phyloP scores from a whole-genome alignment of 2,797 vertebrate genomes.

The Chrosomus eos region DNA sequence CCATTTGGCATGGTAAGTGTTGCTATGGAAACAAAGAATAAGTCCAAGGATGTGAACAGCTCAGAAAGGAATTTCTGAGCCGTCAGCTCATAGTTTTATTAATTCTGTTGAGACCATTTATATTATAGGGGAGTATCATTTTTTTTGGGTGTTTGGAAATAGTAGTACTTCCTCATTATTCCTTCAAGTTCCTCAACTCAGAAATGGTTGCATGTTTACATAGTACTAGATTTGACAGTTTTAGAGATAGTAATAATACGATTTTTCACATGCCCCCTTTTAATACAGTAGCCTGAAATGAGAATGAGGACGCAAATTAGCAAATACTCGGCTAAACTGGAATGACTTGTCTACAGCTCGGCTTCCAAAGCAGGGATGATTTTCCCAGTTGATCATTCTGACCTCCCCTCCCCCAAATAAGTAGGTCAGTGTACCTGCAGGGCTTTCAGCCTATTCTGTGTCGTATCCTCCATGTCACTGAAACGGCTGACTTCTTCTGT shows the following conservation, averaged over 20 bases:
- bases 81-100: neutral
- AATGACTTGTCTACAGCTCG: neutral
- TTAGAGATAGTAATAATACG: neutral
- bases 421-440: conserved; percentile 79
- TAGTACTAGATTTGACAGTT: neutral
- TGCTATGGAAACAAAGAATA: conserved; percentile 9
- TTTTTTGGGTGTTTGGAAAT: neutral
- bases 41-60: neutral
- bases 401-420: neutral
- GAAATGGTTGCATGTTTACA: neutral
- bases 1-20: neutral
- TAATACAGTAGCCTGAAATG: neutral
- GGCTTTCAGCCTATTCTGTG: conserved; percentile 75
- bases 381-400: conserved; percentile 19
- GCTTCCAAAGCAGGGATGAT: conserved; percentile 2
- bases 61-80: neutral
- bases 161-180: neutral
- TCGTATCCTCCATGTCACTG: conserved; percentile 68
- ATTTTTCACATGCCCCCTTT: neutral
- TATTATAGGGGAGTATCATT: neutral
- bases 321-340: neutral
- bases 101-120: neutral
- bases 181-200: neutral
- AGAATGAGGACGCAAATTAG: neutral
- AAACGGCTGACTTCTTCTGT: conserved; percentile 81